Base-by-base conservation (phyloP, 2,113 vertebrate species). In the Rhabdomys dilectus region DNA sequence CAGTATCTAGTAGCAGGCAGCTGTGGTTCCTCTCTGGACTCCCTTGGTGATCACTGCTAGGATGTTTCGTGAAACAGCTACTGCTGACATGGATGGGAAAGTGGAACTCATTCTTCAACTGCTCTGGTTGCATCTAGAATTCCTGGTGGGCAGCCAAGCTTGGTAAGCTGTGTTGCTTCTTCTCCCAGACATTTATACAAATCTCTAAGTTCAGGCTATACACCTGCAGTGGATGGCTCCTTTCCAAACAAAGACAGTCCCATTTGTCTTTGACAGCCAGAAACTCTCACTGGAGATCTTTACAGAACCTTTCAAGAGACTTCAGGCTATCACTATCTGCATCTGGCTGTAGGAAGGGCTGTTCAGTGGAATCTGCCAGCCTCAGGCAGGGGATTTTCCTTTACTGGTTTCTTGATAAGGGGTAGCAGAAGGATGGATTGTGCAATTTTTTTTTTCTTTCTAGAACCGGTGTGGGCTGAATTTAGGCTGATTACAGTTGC, bases 361-460 rank as follows among this genome's bases (percentile, higher is more conserved):
- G 2, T 86, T 62, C 66, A 81, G n/a, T 51, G 4, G 62, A 73
- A 72, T 92, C 68, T 92, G 62, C 45, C 45, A 87, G 45, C 60
- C 24, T 29, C 70, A 48, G 89, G 82, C 90, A 80, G 75, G 86
- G 72, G 29, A 31, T 53, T 76, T 86, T 62, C 72, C 48, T 88
- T 75, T 60, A 92, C 78, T 34, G 64, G 60, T 39, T 95, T 60
- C 29, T 45, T 88, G 68, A 76, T 91, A 86, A 96, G 24, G 17
- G 7, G 22, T 39, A 87, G 45, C 24, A 78, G 66, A 91, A 86
- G 76, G 78, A 75, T 2, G 26, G 68, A 22, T n/a, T 36, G 48
- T 80, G 56, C 17, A 36, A 86, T 91, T 36, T 39, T 42, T 56
- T 84, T 42, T 42, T 92, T 31, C 68, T 64, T 86, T 78, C 72